Conservation (phyloP, 2,888 invertebrate species). For the Tachystola acroxantha region DNA sequence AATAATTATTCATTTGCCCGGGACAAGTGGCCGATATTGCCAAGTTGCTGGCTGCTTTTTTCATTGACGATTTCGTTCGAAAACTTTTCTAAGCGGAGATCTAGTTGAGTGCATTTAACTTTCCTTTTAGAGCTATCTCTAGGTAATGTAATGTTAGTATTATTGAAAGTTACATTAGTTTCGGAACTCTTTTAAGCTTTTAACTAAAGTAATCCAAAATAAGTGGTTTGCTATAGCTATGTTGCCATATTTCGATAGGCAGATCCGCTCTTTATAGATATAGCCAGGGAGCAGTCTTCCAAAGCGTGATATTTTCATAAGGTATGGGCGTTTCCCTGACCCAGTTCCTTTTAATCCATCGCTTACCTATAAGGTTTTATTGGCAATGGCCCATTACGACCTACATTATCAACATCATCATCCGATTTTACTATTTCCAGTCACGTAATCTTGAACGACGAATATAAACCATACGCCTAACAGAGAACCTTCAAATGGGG, state of each 20-base stretch:
- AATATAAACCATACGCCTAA: constrained; percentile 63
- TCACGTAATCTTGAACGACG: constrained; percentile 74
- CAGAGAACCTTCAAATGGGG: constrained; percentile 26
- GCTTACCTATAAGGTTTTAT: constrained; percentile 78
- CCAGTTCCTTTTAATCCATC: constrained; percentile 75
- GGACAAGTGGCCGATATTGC: constrained; percentile 51
- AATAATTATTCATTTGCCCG: constrained; percentile 53
- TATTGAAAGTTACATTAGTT: constrained; percentile 14
- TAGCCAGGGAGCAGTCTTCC: constrained; percentile 38
- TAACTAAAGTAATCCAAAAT: neutral
- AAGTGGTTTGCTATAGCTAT: too few relatives aligned
- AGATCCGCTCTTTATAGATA: constrained; percentile 29
- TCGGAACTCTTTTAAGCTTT: neutral
- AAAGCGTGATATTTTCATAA: constrained; percentile 65
- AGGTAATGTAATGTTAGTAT: constrained; percentile 44
- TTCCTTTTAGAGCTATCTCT: constrained; percentile 43
- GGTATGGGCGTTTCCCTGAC: constrained; percentile 67
- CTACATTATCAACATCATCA: constrained; percentile 78
- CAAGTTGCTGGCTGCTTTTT: constrained; percentile 45
- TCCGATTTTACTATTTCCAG: constrained; percentile 78
- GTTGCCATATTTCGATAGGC: too few relatives aligned
- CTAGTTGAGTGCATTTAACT: constrained; percentile 58
- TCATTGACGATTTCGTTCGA: constrained; percentile 37
- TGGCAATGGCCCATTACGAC: constrained; percentile 76
- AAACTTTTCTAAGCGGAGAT: constrained; percentile 49